Conservation (phyloP, 2,888 invertebrate genomes). For the Oegoconia quadripuncta region DNA sequence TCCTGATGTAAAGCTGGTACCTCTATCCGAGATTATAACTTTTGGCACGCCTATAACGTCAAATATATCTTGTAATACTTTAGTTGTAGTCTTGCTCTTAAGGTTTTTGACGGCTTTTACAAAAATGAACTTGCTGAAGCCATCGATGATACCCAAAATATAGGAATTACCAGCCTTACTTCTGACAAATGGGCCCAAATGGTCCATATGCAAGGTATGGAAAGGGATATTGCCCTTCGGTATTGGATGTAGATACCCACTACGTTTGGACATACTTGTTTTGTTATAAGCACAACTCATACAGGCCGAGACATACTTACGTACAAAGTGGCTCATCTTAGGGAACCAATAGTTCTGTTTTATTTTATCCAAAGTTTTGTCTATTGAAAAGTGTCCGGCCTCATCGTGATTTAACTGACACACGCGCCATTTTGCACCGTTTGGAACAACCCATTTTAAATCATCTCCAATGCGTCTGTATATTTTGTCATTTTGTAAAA, state of each 20-base stretch:
- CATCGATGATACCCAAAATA: conserved; percentile 13
- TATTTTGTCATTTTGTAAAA: neutral
- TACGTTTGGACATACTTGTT: conserved; percentile 7
- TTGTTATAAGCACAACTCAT: conserved; percentile 16
- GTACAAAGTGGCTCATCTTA: conserved; percentile 18
- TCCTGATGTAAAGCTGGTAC: conserved; percentile 13
- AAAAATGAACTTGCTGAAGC: conserved; percentile 21
- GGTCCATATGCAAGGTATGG: conserved; percentile 18
- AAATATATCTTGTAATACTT: conserved; percentile 11
- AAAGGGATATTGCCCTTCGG: conserved; percentile 12
- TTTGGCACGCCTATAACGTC: conserved; percentile 15
- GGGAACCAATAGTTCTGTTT: conserved; percentile 19
- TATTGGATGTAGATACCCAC: conserved; percentile 11
- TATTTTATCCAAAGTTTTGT: conserved; percentile 18
- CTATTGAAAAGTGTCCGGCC: conserved; percentile 16
- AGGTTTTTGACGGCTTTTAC: conserved; percentile 16
- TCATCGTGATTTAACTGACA: conserved; percentile 16
- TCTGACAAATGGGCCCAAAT: conserved; percentile 18
- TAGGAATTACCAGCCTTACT: conserved; percentile 16
- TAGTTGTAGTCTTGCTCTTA: conserved; percentile 1
- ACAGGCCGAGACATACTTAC: conserved; percentile 19
- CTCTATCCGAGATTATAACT: conserved; percentile 11
- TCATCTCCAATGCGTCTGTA: neutral
- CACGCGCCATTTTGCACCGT: conserved; percentile 21
- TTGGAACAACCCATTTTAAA: conserved; percentile 21